Percentiles rank a stretch among this genome's conserved stretches.
These are phyloP conservation scores for Drosophila orosa DNA, from an alignment of 1,140 invertebrate species.

Conservation along the genomic window DNA sequence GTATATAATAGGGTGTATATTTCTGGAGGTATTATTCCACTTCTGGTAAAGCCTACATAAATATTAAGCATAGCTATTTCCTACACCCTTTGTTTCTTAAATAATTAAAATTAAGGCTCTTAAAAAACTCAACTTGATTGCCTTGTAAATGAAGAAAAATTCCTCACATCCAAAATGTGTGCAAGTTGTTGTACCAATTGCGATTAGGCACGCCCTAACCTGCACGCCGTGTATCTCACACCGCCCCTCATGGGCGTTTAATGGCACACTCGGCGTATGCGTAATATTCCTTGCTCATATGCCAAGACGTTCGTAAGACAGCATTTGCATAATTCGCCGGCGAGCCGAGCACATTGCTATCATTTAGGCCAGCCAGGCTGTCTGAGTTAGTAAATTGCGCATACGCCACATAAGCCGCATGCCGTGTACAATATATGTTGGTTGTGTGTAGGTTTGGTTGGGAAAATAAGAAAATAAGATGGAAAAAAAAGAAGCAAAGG, in stretches of 20 bases:
- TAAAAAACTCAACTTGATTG: constrained; percentile 21
- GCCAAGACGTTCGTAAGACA: constrained; percentile 34
- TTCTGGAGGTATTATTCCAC: not conserved
- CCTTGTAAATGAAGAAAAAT: constrained; percentile 19
- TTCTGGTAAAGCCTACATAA: not conserved
- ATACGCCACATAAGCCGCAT: constrained; percentile 68
- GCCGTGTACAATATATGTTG: constrained; percentile 9
- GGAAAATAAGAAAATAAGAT: not conserved
- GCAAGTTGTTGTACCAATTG: constrained; percentile 33
- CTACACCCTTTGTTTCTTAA: not conserved
- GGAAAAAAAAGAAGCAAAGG: constrained; percentile 4
- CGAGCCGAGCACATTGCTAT: constrained; percentile 65
- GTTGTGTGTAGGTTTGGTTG: not conserved
- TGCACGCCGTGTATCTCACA: constrained; percentile 8
- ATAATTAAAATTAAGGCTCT: not conserved
- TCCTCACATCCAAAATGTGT: constrained; percentile 27
- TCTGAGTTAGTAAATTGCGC: constrained; percentile 78
- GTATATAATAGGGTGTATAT: no score
- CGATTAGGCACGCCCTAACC: constrained; percentile 61
- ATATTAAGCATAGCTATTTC: no score
- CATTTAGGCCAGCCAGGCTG: constrained; percentile 67
- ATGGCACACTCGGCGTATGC: constrained; percentile 74
- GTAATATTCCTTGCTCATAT: constrained; percentile 77
- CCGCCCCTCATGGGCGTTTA: constrained; percentile 53
- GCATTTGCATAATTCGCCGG: constrained; percentile 75